Percentiles rank a stretch among this genome's conserved stretches.
These are phyloP conservation scores for Chaetodon trifasciatus DNA, from an alignment of 2,797 vertebrate species.

Conservation along the genomic window DNA sequence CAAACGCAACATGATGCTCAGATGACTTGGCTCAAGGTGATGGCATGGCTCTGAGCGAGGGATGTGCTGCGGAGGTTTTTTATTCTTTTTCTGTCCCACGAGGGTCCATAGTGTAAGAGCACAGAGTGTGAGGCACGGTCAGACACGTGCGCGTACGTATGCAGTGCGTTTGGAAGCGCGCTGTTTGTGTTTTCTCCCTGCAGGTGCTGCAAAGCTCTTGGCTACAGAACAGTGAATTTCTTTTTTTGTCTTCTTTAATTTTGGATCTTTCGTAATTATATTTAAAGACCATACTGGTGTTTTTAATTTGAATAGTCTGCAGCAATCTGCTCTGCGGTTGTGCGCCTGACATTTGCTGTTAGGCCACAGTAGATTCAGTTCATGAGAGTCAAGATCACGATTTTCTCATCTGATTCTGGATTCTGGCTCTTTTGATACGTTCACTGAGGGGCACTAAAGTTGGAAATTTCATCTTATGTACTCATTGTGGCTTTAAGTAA, in stretches of 20 bases:
- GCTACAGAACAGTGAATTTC: slow-evolving; percentile 1
- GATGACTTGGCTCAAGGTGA: slow-evolving; percentile 63
- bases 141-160: background rate
- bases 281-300: background rate
- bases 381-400: background rate
- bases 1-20: slow-evolving; percentile 65
- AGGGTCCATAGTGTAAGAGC: no score
- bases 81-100: no score
- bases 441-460: background rate
- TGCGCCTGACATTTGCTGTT: slow-evolving; percentile 3
- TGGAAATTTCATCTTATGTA: background rate
- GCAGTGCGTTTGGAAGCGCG: background rate
- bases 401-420: background rate
- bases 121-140: background rate
- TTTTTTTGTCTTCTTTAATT: background rate
- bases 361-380: background rate
- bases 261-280: slow-evolving; percentile 7
- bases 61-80: slow-evolving; percentile 7
- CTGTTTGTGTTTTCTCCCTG: background rate
- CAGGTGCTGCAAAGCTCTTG: slow-evolving; percentile 32
- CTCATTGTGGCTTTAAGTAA: background rate
- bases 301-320: background rate
- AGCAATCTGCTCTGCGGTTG: slow-evolving; percentile 5
- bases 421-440: background rate
- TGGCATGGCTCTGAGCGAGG: slow-evolving; percentile 16